Evolutionary conservation across 2,888 invertebrate species (phyloP).

Genomic region (Cephus rjabovi): DNA sequence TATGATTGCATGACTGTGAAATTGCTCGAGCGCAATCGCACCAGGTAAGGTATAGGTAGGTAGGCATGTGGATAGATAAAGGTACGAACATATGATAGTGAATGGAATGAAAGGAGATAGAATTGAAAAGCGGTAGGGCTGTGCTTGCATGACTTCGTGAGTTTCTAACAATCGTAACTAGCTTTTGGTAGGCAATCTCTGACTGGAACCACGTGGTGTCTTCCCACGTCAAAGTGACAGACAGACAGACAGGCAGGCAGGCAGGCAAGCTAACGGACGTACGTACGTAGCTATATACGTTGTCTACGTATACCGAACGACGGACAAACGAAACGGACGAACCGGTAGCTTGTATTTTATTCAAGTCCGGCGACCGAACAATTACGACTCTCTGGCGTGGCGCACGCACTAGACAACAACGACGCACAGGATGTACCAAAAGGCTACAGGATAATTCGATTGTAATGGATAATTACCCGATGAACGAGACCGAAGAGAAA

Average conservation of each 20-base stretch:
- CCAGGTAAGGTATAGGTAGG: not conserved
- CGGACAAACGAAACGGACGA: slow-evolving; percentile 11
- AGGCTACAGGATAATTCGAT: slow-evolving; percentile 57
- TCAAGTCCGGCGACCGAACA: slow-evolving; percentile 64
- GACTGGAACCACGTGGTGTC: slow-evolving; percentile 52
- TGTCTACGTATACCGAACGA: not conserved
- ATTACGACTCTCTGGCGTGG: slow-evolving; percentile 51
- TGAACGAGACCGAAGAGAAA: slow-evolving; percentile 7
- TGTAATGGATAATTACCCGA: slow-evolving; percentile 58
- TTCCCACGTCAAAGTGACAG: slow-evolving; percentile 67
- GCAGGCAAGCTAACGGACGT: not conserved
- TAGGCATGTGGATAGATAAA: not conserved
- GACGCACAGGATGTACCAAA: slow-evolving; percentile 51
- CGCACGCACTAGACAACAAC: slow-evolving; percentile 33
- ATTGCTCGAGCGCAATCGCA: slow-evolving; percentile 39
- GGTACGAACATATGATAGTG: not conserved
- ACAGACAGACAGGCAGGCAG: slow-evolving; percentile 46
- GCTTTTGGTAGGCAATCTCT: slow-evolving; percentile 52
- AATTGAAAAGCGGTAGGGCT: slow-evolving; percentile 1
- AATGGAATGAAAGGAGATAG: not conserved
- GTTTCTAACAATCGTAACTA: slow-evolving; percentile 64
- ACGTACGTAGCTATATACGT: not conserved
- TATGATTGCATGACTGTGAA: slow-evolving; percentile 63
- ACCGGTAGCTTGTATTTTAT: slow-evolving; percentile 65
- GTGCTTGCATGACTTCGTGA: slow-evolving; percentile 62